Conservation (phyloP, 2,888 invertebrate species). For the Troilus luridus region DNA sequence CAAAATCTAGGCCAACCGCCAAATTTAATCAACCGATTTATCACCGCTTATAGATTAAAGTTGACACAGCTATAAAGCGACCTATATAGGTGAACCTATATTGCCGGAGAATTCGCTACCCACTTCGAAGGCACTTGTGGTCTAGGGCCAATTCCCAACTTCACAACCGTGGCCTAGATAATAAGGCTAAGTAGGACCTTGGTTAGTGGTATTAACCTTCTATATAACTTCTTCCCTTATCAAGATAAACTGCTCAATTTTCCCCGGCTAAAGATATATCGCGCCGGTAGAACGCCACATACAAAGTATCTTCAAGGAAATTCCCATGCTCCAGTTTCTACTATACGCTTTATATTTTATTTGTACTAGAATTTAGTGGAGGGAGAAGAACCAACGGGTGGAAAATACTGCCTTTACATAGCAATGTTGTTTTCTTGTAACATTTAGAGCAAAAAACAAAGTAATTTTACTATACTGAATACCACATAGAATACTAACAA, state of each 20-base stretch:
- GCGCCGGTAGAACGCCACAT: neutral
- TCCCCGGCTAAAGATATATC: neutral
- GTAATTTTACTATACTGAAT: no score
- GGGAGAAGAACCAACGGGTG: neutral
- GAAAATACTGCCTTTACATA: neutral
- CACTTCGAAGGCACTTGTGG: neutral
- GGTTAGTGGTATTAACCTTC: constrained; percentile 10
- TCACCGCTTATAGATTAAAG: neutral
- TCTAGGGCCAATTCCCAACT: neutral
- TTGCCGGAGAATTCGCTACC: neutral
- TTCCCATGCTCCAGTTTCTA: neutral
- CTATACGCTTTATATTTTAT: neutral
- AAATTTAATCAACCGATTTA: neutral
- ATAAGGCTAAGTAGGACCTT: constrained; percentile 29
- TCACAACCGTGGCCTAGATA: neutral
- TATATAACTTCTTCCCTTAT: neutral
- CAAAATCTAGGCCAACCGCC: neutral
- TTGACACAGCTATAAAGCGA: neutral
- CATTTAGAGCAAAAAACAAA: no score
- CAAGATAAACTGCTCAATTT: constrained; percentile 40
- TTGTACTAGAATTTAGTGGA: neutral
- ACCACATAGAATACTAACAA: no score
- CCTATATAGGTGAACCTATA: neutral
- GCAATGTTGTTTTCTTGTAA: neutral
- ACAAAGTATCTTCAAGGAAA: neutral